Conservation (phyloP, 1,140 invertebrate genomes). For the Dysdera silvatica region DNA sequence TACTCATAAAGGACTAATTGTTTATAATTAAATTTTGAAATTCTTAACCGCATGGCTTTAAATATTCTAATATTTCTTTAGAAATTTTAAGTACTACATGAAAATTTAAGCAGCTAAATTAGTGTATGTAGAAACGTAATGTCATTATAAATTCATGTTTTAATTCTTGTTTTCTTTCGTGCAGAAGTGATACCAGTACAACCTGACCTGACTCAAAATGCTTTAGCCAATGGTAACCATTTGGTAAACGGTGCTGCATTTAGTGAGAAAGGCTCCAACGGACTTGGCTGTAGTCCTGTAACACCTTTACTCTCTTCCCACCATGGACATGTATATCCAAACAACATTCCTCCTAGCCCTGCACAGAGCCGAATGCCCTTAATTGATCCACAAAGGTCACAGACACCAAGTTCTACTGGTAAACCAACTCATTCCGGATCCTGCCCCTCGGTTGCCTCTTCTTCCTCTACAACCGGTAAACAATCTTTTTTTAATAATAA, state of each 20-base stretch:
- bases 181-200: slow-evolving; percentile 58
- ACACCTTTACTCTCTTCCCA: slow-evolving; percentile 53
- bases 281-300: slow-evolving; percentile 31
- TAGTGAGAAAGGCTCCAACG: not conserved
- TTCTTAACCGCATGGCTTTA: no score
- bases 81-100: no score
- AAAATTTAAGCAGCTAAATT: no score
- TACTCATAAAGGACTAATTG: no score
- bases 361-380: slow-evolving; percentile 23
- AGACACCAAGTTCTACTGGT: slow-evolving; percentile 30
- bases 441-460: slow-evolving; percentile 26
- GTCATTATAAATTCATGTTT: not conserved
- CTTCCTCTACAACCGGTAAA: slow-evolving; percentile 18
- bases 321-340: not conserved
- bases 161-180: not conserved
- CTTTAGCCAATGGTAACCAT: slow-evolving; percentile 42
- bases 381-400: slow-evolving; percentile 27
- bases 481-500: no score
- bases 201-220: slow-evolving; percentile 73
- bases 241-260: slow-evolving; percentile 14
- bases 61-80: no score
- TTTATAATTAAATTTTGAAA: no score
- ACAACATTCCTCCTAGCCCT: slow-evolving; percentile 22
- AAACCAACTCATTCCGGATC: slow-evolving; percentile 31
- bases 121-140: no score